Evolutionary conservation across 2,113 vertebrate species (phyloP).

Genomic region (Saguinus imperator): DNA sequence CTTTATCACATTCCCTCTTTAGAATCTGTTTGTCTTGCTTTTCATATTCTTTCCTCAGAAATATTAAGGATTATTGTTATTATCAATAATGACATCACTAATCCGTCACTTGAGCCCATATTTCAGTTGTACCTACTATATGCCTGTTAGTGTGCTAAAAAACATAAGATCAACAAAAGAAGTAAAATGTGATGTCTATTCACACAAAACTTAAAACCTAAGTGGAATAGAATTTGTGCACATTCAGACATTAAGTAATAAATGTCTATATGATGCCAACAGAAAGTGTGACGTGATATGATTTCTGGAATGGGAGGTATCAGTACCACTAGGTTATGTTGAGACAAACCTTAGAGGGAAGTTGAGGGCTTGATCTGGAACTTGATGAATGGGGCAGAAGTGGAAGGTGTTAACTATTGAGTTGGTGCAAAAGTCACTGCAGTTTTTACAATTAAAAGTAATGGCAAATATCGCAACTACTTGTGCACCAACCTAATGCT

Average conservation of each 20-base stretch:
- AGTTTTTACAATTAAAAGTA: too few relatives aligned
- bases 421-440: too few relatives aligned
- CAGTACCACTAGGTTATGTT: not conserved
- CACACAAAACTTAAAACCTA: not conserved
- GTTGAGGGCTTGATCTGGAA: not conserved
- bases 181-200: not conserved
- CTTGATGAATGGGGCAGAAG: not conserved
- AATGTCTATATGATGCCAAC: not conserved
- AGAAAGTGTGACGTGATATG: not conserved
- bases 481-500: too few relatives aligned
- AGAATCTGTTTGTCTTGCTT: not conserved
- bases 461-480: too few relatives aligned
- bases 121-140: not conserved
- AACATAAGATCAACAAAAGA: not conserved
- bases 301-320: not conserved
- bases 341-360: not conserved
- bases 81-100: not conserved
- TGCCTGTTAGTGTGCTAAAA: not conserved
- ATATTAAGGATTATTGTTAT: not conserved
- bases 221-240: not conserved
- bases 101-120: not conserved
- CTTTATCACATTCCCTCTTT: not conserved
- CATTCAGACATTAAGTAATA: not conserved
- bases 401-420: not conserved
- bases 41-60: constrained; percentile 27